These are phyloP conservation scores for Tridacna crocea DNA, from an alignment of 2,888 invertebrate genomes.

Conservation along the genomic window DNA sequence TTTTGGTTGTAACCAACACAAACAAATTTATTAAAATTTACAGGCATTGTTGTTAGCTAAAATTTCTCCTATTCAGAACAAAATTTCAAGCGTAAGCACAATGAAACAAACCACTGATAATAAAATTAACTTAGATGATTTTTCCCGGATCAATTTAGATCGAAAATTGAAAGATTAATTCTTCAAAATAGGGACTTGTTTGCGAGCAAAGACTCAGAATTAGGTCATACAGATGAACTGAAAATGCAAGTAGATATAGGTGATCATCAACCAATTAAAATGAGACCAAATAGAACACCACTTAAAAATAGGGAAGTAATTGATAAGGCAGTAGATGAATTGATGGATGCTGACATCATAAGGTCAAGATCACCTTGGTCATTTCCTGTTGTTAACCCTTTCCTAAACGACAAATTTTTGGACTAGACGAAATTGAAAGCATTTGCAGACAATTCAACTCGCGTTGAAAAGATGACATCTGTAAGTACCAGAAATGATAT, in stretches of 20 bases:
- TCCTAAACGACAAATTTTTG: too few species aligned
- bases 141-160: conserved; percentile 24
- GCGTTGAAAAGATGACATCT: conserved; percentile 27
- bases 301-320: too few species aligned
- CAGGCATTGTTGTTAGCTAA: conserved; percentile 22
- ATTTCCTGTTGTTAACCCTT: conserved; percentile 8
- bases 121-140: conserved; percentile 16
- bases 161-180: conserved; percentile 19
- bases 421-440: too few species aligned
- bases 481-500: too few species aligned
- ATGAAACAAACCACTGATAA: not conserved
- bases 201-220: conserved; percentile 9
- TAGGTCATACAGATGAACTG: conserved; percentile 25
- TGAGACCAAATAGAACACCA: too few species aligned
- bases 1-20: conserved; percentile 32
- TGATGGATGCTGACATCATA: conserved; percentile 21
- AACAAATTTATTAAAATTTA: conserved; percentile 27
- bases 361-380: not conserved
- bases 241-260: conserved; percentile 30
- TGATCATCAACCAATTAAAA: conserved; percentile 29
- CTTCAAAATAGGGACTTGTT: conserved; percentile 24
- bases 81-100: not conserved
- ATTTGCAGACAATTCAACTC: conserved; percentile 21
- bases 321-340: conserved; percentile 25
- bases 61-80: not conserved